A percentile compares a stretch with the other conserved stretches of the same genome.
phyloP scores from a whole-genome alignment of 2,888 invertebrate genomes.

The Halictus ligatus region DNA sequence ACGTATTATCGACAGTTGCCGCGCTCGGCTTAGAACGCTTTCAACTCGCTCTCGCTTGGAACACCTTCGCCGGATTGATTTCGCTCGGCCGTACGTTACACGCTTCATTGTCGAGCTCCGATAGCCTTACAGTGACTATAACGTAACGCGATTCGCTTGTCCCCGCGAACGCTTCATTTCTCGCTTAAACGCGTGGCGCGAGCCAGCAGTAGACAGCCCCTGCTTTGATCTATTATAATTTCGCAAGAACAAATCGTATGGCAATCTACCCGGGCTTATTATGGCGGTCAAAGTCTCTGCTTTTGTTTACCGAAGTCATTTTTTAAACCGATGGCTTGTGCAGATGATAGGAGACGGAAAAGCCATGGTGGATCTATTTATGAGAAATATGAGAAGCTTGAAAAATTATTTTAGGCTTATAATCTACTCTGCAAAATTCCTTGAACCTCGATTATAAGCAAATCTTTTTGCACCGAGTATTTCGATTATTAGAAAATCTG shows the following conservation, averaged over 20 bases:
- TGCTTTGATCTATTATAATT: background rate
- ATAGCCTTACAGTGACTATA: constrained; percentile 7
- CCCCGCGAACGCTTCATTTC: background rate
- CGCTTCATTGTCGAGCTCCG: constrained; percentile 7
- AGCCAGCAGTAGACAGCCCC: too few relatives aligned
- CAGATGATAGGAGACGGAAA: too few relatives aligned
- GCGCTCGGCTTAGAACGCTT: constrained; percentile 33
- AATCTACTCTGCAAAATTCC: too few relatives aligned
- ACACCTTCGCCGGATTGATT: constrained; percentile 29
- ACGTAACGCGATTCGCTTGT: constrained; percentile 5
- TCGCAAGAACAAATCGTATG: background rate
- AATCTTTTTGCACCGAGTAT: too few relatives aligned
- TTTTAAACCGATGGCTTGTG: background rate
- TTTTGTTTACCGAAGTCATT: background rate
- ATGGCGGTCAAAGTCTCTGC: too few relatives aligned
- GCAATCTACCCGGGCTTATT: background rate
- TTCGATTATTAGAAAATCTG: too few relatives aligned
- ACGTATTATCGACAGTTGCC: constrained; percentile 62
- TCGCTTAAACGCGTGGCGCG: background rate
- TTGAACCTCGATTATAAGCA: too few relatives aligned
- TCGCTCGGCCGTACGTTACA: constrained; percentile 27
- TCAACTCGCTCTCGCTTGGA: constrained; percentile 3
- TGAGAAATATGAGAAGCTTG: too few relatives aligned
- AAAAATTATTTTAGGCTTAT: too few relatives aligned
- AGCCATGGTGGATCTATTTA: too few relatives aligned